A percentile compares a stretch with the other conserved stretches of the same genome.
Evolutionary conservation across 2,797 vertebrate genomes (phyloP).

Genomic region (Amazona finschi): DNA sequence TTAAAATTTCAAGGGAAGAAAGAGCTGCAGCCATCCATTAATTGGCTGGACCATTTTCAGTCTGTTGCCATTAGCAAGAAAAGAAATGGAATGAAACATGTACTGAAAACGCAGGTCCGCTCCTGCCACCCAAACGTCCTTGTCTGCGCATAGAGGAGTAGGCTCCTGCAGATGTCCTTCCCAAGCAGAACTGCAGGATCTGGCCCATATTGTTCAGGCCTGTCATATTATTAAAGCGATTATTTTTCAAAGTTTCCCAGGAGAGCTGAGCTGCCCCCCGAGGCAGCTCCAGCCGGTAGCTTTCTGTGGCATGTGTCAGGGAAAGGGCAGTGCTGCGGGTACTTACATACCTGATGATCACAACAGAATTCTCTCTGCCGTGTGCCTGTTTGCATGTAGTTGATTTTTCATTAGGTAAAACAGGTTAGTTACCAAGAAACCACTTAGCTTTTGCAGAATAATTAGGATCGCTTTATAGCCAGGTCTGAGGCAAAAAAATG

Average conservation of each 20-base stretch:
- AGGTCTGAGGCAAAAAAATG: neutral
- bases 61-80: neutral
- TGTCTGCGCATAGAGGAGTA: fast-evolving
- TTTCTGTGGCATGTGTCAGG: slow-evolving; percentile 19
- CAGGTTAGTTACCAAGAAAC: slow-evolving; percentile 13
- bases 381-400: neutral
- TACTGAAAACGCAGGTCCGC: neutral
- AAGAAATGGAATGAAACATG: neutral
- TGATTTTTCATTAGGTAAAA: slow-evolving; percentile 40
- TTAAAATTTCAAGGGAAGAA: neutral
- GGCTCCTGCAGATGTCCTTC: fast-evolving
- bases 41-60: neutral
- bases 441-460: neutral
- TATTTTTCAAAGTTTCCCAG: slow-evolving; percentile 49
- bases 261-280: neutral
- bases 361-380: neutral
- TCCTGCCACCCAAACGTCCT: neutral
- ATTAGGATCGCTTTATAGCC: slow-evolving; percentile 22
- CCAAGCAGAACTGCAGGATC: neutral
- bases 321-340: slow-evolving; percentile 25
- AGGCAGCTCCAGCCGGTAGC: slow-evolving; percentile 13
- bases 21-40: neutral
- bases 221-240: neutral
- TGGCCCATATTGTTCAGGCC: slow-evolving; percentile 22
- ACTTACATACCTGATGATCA: slow-evolving; percentile 56